Percentiles rank a stretch among this genome's conserved stretches.
Evolutionary conservation across 2,888 invertebrate species (phyloP).

Genomic region (Metalampra italica): DNA sequence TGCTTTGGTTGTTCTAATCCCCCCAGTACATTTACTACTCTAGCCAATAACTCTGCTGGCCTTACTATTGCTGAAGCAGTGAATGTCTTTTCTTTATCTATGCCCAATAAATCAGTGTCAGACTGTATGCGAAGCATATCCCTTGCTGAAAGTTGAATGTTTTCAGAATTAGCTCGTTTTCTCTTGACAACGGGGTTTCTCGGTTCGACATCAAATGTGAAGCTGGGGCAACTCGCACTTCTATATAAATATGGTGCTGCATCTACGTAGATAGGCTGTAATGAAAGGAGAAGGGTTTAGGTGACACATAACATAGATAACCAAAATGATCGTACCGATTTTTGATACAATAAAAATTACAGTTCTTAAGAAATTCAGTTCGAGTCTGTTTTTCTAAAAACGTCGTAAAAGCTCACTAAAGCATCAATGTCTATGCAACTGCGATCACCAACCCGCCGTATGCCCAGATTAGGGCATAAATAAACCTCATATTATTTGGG

Average conservation of each 20-base stretch:
- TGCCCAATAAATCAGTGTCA: slow-evolving; percentile 87
- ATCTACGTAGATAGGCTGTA: slow-evolving; percentile 87
- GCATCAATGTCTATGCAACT: too few relatives aligned
- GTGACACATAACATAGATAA: not conserved
- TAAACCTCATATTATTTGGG: too few relatives aligned
- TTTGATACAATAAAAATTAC: too few relatives aligned
- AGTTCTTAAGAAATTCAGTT: not conserved
- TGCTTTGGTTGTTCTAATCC: slow-evolving; percentile 72
- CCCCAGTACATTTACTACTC: slow-evolving; percentile 88
- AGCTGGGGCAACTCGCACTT: slow-evolving; percentile 85
- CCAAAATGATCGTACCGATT: not conserved
- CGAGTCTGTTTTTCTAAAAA: too few relatives aligned
- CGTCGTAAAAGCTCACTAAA: too few relatives aligned
- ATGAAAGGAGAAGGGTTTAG: slow-evolving; percentile 19
- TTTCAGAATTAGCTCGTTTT: slow-evolving; percentile 83
- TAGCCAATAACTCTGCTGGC: slow-evolving; percentile 86
- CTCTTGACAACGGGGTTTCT: slow-evolving; percentile 67
- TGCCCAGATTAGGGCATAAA: too few relatives aligned
- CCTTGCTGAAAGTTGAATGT: slow-evolving; percentile 67
- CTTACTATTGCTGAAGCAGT: slow-evolving; percentile 84
- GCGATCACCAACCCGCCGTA: too few relatives aligned
- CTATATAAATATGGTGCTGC: slow-evolving; percentile 67
- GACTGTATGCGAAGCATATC: slow-evolving; percentile 83
- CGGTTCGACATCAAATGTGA: slow-evolving; percentile 80
- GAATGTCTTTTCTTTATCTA: slow-evolving; percentile 88